Evolutionary conservation across 2,113 vertebrate genomes (phyloP).

Genomic region (Rhinoptilus africanus): DNA sequence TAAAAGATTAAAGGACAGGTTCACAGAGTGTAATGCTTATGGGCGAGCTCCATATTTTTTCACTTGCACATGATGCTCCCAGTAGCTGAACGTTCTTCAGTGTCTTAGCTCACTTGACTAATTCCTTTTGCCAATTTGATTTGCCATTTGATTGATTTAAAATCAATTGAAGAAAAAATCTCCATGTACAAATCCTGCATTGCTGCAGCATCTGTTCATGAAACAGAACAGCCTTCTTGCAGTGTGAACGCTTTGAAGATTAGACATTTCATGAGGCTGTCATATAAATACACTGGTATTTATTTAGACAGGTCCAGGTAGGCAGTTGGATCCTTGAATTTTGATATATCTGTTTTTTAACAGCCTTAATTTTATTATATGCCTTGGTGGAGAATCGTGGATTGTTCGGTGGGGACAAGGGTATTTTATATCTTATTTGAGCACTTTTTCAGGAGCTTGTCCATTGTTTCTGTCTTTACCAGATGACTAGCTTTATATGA

Average conservation of each 20-base stretch:
- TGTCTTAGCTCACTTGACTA: background rate
- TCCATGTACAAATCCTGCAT: background rate
- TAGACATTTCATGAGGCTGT: background rate
- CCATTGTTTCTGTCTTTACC: constrained; percentile 26
- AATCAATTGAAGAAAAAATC: background rate
- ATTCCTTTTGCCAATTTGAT: background rate
- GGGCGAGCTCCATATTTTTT: background rate
- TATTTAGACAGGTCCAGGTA: background rate
- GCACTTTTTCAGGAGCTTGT: constrained; percentile 26
- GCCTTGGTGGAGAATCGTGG: background rate
- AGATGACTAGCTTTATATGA: background rate
- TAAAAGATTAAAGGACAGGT: background rate
- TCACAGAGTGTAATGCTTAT: background rate
- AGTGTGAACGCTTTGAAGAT: background rate
- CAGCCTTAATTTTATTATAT: constrained; percentile 1
- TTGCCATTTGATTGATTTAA: background rate
- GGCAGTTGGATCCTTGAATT: background rate
- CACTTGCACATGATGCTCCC: background rate
- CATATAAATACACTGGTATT: background rate
- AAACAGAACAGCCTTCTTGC: background rate
- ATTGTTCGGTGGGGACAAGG: background rate
- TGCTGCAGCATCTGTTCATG: background rate
- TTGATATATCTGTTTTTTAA: background rate
- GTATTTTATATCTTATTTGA: background rate
- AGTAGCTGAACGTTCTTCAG: background rate